Percentiles rank a stretch among this genome's conserved stretches.
These are phyloP conservation scores for Rhipidura dahli DNA, from an alignment of 2,113 vertebrate species.

Conservation along the genomic window DNA sequence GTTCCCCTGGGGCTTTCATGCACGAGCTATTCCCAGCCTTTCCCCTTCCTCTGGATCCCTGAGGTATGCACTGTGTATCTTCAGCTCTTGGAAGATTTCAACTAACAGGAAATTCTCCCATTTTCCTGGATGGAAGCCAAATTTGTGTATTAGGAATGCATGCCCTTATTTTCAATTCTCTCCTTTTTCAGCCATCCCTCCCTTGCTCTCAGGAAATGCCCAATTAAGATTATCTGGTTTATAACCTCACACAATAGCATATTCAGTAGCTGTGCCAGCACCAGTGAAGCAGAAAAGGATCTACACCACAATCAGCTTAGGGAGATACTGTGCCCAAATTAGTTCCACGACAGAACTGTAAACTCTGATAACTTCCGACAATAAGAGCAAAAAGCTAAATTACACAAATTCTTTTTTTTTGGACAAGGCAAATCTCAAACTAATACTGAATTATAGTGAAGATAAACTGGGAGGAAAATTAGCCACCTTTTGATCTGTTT, in stretches of 20 bases:
- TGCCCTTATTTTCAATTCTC: slow-evolving; percentile 1
- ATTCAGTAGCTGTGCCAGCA: neutral
- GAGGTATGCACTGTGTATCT: neutral
- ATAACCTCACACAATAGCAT: slow-evolving; percentile 44
- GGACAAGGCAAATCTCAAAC: neutral
- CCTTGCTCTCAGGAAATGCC: slow-evolving; percentile 42
- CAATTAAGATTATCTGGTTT: slow-evolving; percentile 58
- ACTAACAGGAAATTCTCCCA: slow-evolving; percentile 41
- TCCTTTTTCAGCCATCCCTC: slow-evolving; percentile 28
- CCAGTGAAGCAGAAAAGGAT: slow-evolving; percentile 24
- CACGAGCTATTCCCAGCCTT: neutral
- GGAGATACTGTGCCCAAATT: neutral
- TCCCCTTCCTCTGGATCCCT: neutral
- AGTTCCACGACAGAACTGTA: neutral
- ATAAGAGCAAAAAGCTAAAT: neutral
- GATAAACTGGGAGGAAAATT: neutral
- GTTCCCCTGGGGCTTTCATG: neutral
- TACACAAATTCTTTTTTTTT: neutral
- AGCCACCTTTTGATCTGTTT: neutral
- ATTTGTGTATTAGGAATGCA: slow-evolving; percentile 13
- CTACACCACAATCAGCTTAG: neutral
- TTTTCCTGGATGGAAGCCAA: slow-evolving; percentile 30
- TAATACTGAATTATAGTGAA: neutral
- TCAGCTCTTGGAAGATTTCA: neutral
- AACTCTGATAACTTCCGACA: neutral